These are phyloP conservation scores for Reticulitermes speratus DNA, from an alignment of 1,140 invertebrate species.

Conservation along the genomic window DNA sequence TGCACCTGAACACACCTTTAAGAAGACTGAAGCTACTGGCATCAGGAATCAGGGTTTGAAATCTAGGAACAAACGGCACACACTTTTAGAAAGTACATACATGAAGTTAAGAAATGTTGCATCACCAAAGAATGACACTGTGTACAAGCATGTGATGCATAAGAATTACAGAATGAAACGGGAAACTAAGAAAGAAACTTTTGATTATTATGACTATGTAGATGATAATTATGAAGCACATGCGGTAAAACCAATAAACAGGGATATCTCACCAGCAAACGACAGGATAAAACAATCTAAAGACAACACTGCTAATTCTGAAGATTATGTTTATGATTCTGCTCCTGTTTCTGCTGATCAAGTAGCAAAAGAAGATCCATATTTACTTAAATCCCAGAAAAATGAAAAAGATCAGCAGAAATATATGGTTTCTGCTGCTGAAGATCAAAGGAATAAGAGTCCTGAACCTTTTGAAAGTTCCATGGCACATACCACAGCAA, in stretches of 20 bases:
- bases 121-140: background rate
- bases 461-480: background rate
- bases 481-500: background rate
- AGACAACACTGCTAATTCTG: background rate
- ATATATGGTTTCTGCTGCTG: background rate
- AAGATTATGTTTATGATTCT: background rate
- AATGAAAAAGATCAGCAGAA: background rate
- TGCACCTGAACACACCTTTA: background rate
- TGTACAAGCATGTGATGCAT: background rate
- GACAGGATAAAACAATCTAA: background rate
- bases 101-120: background rate
- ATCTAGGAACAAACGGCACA: background rate
- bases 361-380: background rate
- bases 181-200: background rate
- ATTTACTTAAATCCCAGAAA: background rate
- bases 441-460: background rate
- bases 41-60: background rate
- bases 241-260: background rate
- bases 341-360: background rate
- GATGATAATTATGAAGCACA: background rate
- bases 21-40: background rate
- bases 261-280: background rate
- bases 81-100: background rate
- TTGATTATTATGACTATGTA: background rate
- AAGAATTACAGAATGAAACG: background rate